Conservation (phyloP, 2,888 invertebrate genomes). For the Drosophila formosana region DNA sequence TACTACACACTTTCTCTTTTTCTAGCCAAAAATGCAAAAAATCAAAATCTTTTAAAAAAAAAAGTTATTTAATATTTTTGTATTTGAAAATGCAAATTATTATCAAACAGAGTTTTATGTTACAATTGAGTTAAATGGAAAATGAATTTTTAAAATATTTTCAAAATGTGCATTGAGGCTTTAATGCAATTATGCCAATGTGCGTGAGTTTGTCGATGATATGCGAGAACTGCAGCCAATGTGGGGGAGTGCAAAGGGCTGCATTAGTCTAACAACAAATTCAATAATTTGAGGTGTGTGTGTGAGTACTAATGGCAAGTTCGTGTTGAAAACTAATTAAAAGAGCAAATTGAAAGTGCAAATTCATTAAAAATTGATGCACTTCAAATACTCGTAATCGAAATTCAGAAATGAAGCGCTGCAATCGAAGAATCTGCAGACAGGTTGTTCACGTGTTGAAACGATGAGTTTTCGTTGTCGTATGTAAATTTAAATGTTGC, state of each 20-base stretch:
- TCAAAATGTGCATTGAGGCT: background rate
- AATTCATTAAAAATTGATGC: conserved; percentile 49
- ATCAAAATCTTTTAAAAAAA: no score
- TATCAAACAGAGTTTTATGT: no score
- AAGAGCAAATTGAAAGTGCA: conserved; percentile 48
- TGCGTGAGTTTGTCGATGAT: conserved; percentile 9
- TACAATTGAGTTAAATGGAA: background rate
- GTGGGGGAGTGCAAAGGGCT: conserved; percentile 1
- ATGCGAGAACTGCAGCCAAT: background rate
- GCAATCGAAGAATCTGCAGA: background rate
- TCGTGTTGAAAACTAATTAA: conserved; percentile 64
- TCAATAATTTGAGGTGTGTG: conserved; percentile 28
- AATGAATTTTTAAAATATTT: background rate
- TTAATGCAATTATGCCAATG: conserved; percentile 11
- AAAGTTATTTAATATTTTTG: no score
- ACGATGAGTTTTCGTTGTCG: background rate
- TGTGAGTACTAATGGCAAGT: conserved; percentile 56
- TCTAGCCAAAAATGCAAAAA: no score
- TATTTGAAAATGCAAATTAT: no score
- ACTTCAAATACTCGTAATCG: conserved; percentile 26
- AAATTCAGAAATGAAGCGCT: conserved; percentile 14
- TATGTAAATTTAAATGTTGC: conserved; percentile 27
- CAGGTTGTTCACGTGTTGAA: background rate
- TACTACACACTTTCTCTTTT: no score
- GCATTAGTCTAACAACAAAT: conserved; percentile 43